Percentiles rank a stretch among this genome's conserved stretches.
Conservation (phyloP, 2,113 vertebrate species). For the Vidua chalybeata region DNA sequence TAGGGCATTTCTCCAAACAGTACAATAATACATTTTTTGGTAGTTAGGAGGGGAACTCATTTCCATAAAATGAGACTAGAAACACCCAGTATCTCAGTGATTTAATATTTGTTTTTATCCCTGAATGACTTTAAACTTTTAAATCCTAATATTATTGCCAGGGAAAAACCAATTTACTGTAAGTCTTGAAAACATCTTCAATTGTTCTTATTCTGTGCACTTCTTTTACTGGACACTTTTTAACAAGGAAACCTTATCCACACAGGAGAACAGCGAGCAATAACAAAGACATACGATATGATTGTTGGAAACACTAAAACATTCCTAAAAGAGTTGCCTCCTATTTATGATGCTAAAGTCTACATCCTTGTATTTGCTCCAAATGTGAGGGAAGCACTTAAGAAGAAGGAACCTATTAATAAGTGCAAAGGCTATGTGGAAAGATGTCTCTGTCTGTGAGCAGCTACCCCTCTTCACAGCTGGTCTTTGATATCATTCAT, state of each 20-base stretch:
- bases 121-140: neutral
- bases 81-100: neutral
- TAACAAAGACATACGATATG: neutral
- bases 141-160: neutral
- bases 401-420: neutral
- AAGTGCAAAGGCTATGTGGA: neutral
- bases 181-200: neutral
- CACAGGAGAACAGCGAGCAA: neutral
- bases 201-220: neutral
- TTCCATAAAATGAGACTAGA: neutral
- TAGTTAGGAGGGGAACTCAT: neutral
- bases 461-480: neutral
- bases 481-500: neutral
- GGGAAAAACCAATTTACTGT: neutral
- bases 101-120: neutral
- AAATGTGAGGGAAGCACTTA: neutral
- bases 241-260: neutral
- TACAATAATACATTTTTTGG: neutral
- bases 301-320: neutral
- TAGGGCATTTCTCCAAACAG: neutral
- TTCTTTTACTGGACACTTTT: neutral
- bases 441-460: neutral
- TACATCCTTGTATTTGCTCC: neutral
- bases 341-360: neutral
- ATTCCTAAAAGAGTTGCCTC: neutral